phyloP scores from a whole-genome alignment of 2,797 vertebrate species.

The Hybognathus amarus region DNA sequence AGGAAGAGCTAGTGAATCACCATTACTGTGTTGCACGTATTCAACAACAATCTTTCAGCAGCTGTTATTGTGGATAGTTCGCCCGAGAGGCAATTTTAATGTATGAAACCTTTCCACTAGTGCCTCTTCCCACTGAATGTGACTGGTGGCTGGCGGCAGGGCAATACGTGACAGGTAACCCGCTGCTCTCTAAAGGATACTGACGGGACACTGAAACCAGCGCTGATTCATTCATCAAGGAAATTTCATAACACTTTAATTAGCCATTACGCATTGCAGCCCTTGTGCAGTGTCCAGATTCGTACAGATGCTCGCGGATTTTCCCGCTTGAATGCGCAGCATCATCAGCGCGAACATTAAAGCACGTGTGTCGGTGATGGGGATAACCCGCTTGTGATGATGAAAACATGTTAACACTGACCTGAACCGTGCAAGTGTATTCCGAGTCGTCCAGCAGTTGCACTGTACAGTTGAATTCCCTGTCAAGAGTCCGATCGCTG shows the following conservation, averaged over 20 bases:
- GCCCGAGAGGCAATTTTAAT: conserved; percentile 5
- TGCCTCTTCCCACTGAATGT: conserved; percentile 1
- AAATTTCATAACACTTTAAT: conserved; percentile 23
- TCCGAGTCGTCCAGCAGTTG: conserved; percentile 96
- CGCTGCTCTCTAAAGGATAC: conserved; percentile 12
- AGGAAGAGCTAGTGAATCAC: not conserved
- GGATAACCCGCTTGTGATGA: conserved; percentile 9
- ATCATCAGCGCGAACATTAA: conserved; percentile 25
- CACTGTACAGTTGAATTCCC: conserved; percentile 95
- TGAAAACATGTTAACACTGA: conserved; percentile 70
- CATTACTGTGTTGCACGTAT: not conserved
- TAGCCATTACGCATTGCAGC: conserved; percentile 49
- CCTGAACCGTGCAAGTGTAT: conserved; percentile 96
- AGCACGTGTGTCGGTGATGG: conserved; percentile 42
- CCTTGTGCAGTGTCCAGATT: conserved; percentile 28
- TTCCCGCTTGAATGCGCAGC: conserved; percentile 39
- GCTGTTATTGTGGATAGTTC: not conserved
- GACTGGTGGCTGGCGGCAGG: conserved; percentile 27
- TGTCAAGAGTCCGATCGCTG: conserved; percentile 95
- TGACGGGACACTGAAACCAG: conserved; percentile 19
- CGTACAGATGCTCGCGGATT: conserved; percentile 13
- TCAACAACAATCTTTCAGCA: conserved; percentile 12
- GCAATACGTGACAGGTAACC: conserved; percentile 40
- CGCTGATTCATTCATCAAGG: conserved; percentile 13
- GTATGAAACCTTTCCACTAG: conserved; percentile 12